Base-by-base conservation (phyloP, 2,113 vertebrate species). In the Chroicocephalus ridibundus region DNA sequence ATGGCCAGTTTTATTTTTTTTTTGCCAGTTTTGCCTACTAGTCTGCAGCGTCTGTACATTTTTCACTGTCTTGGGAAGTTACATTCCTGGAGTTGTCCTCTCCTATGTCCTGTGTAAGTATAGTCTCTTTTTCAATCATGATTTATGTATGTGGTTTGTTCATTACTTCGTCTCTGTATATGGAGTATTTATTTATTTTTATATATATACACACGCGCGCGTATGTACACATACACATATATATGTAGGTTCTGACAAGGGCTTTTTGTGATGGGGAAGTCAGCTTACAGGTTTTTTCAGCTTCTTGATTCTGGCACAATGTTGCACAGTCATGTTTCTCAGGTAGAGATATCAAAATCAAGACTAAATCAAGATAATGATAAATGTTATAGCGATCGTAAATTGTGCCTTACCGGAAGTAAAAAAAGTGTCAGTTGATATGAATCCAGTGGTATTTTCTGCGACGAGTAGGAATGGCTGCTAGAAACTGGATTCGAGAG, bases 1-100 rank as follows among this genome's bases (percentile, higher is more conserved):
- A 96, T 70, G 64, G n/a, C 64, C 60, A 55, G 15, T n/a, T 97
- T 85, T 49, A 36, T 97, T 82, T 96, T 96, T 40, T 40, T 94
- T 98, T 94, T 98, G 88, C 83, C 96, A 99, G 99, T 99, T 99
- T 92, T 99, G 99, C 97, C 98, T 99, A 88, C 98, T 99, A 95
- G 99, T 99, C 93, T 99, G 99, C 98, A 99, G 99, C 24, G 87
- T 99, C 64, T 99, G 99, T 97, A 99, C 98, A 18, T 99, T 99
- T 98, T 98, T 99, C 83, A 99, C 99, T 18, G 83, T 99, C 80
- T 97, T 99, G 97, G 99, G 99, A 96, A 99, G 99, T 97, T 99
- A 99, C 98, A 98, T 99, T 99, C 99, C 99, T 98, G 99, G 99
- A 97, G 98, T 99, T 83, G 97, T 99, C 80, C 98, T 99, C 96